Evolutionary conservation across 53 echinoderm and acorn worm genomes (phyloP), one percentile per base, ranked within the genome.

Genomic region (Hippasteria phrygiana): DNA sequence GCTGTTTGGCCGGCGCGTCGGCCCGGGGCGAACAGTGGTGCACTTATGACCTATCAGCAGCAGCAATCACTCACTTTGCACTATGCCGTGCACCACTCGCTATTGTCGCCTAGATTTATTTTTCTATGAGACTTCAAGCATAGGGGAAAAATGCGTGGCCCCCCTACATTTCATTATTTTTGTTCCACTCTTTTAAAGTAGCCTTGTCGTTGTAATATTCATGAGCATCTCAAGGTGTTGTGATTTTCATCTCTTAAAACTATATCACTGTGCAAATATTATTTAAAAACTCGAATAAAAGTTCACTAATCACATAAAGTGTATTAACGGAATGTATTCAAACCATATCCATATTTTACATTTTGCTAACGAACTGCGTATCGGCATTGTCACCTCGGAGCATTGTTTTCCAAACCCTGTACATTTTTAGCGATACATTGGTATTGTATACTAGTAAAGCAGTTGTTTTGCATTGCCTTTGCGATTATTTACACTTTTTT

Each of bases 61-160:
- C 38, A n/a, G 79, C 79, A 79, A 59, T 79, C 79, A 62, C 39
- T 56, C 40, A 55, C 24, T 36, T 79, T 79, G 79, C 79, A 40
- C 79, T 27, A 36, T 37, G 56, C 37, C 79, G 38, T 40, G 47
- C 39, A 47, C 37, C 62, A 33, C 38, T 56, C 62, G 39, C 79
- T 38, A 79, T 56, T 79, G 56, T 39, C 56, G 22, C 55, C 32
- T 79, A 56, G 11, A 33, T 32, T 48, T 48, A 32, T 69, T 35
- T 35, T 37, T 69, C 70, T 46, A 13, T 74, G 27, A 14, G 45
- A 74, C n/a, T 26, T 45, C 36, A 74, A 45, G 43, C 43, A 45
- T n/a, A 10, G 28, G 62, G 39, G 73, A 20, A n/a, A 43, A 73
- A 73, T 2, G 2, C 18, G 59, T 26, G 20, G n/a, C 59, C 26